Base-by-base conservation (phyloP, 2,113 vertebrate species). In the Tetrax tetrax region DNA sequence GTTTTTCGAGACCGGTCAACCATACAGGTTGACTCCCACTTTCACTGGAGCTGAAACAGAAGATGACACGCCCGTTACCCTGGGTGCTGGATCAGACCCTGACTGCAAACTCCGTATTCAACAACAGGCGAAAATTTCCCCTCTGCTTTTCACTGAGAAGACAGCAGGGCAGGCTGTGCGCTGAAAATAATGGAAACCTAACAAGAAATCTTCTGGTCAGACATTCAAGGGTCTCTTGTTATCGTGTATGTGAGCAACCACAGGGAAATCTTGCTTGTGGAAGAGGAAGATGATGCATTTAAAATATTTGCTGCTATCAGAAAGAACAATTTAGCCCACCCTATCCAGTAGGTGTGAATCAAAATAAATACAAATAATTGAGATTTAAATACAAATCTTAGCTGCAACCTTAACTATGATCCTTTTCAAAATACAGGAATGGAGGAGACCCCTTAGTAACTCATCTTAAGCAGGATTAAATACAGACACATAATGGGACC, bases 241-340 rank as follows among this genome's bases (percentile, higher is more conserved):
- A 14, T 33, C 0, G 1, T 31, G 0, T 50, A 12, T 19, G 5
- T 33, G 35, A 54, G 6, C n/a, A 77, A 35, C 5, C 48, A 54
- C 20, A 33, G 33, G 43, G 28, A 22, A 95, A 83, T 65, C 17
- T 45, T 54, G n/a, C 19, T 33, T 43, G 25, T 8, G 33, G 27
- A 87, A 75, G 41, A 25, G 7, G 45, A 91, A 63, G 27, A 12
- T 31, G 72, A 53, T 19, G 7, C 29, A 43, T 64, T 91, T 35
- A 33, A 90, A 83, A 41, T 35, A 63, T 48, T 80, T 90, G 27
- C 33, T 70, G 41, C 45, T 69, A 50, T 31, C 25, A 86, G 50
- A 93, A 92, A 70, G 29, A 69, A 59, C 28, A 51, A 12, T 27
- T 84, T 83, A 84, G 27, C 15, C 66, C 16, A 43, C 6, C 5